These are phyloP conservation scores for Vidua chalybeata DNA, from an alignment of 2,113 vertebrate genomes.

Conservation along the genomic window DNA sequence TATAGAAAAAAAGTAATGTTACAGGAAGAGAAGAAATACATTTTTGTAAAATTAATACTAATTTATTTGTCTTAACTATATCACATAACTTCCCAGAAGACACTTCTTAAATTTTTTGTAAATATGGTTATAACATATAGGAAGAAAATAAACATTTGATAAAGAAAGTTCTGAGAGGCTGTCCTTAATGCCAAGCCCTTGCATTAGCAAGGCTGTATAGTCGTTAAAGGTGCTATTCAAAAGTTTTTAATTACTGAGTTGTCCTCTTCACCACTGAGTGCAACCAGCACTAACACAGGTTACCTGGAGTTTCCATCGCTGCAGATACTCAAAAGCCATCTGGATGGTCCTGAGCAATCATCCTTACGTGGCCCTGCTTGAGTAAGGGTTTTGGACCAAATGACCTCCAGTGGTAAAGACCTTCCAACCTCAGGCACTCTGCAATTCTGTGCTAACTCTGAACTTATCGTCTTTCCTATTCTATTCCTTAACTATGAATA, in stretches of 20 bases:
- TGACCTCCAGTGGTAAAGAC: not conserved
- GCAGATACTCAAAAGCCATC: not conserved
- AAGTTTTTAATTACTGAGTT: not conserved
- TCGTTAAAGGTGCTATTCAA: not conserved
- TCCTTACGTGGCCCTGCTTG: not conserved
- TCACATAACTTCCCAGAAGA: not conserved
- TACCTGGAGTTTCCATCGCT: not conserved
- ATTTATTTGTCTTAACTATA: not conserved
- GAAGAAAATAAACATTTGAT: not conserved
- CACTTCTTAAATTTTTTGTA: rapidly evolving
- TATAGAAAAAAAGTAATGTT: not conserved
- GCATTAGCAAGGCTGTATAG: not conserved
- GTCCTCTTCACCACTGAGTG: not conserved
- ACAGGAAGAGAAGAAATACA: not conserved
- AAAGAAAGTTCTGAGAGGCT: not conserved
- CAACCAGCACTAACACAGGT: not conserved
- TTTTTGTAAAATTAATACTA: not conserved
- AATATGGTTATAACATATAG: not conserved
- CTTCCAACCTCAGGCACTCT: not conserved
- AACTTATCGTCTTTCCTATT: not conserved
- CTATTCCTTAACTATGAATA: not conserved
- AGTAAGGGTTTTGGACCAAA: not conserved
- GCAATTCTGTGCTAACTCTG: not conserved
- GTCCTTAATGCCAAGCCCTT: not conserved
- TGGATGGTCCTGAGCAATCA: not conserved